A percentile compares a stretch with the other conserved stretches of the same genome.
Conservation (phyloP, 2,797 vertebrate species). For the Clarias laeviceps region DNA sequence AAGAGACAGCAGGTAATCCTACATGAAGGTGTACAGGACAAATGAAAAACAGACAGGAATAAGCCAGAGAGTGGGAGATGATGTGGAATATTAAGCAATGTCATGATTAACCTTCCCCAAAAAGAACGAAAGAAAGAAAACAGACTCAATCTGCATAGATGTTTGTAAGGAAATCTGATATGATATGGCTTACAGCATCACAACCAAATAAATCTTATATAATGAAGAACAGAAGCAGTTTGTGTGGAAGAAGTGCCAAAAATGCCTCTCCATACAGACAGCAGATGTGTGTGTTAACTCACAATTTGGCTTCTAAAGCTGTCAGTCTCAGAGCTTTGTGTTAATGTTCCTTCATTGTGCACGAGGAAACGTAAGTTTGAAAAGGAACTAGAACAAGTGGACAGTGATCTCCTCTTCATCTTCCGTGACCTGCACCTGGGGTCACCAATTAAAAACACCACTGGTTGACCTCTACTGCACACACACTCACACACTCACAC, state of each 20-base stretch:
- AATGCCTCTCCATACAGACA: not conserved
- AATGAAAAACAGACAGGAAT: slow-evolving; percentile 41
- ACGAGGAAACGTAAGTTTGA: not conserved
- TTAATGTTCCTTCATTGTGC: slow-evolving; percentile 10
- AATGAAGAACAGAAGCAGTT: slow-evolving; percentile 1
- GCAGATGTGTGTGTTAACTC: slow-evolving; percentile 34
- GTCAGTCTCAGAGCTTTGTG: slow-evolving; percentile 1
- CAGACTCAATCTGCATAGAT: not conserved
- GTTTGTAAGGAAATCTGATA: not conserved
- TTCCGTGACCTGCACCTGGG: slow-evolving; percentile 50
- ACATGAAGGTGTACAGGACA: not conserved
- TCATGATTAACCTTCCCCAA: not conserved
- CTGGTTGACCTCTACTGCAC: slow-evolving; percentile 31
- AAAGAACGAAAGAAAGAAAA: not conserved
- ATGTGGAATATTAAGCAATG: not conserved
- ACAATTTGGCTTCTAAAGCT: not conserved
- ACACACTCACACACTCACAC: slow-evolving; percentile 20
- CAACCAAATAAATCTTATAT: not conserved
- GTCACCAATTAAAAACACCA: slow-evolving; percentile 54
- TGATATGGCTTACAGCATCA: not conserved
- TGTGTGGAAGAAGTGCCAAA: not conserved
- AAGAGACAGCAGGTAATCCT: slow-evolving; percentile 27
- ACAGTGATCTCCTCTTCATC: slow-evolving; percentile 34
- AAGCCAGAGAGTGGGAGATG: slow-evolving; percentile 19
- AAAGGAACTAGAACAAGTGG: slow-evolving; percentile 37